Conservation (phyloP, 2,797 vertebrate genomes). For the Acipenser ruthenus region DNA sequence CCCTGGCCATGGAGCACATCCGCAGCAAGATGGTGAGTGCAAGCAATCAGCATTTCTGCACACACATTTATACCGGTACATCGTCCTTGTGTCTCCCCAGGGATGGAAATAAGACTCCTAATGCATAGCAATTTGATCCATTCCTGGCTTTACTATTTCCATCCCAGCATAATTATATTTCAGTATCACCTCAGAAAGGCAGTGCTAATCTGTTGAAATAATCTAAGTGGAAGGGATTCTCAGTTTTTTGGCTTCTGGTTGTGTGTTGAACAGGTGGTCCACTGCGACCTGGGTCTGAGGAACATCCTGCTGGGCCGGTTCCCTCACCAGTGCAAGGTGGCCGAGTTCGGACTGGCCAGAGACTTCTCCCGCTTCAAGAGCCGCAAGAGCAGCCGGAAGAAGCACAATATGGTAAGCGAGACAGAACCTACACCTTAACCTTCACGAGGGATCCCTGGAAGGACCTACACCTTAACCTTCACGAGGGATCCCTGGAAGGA, state of each 20-base stretch:
- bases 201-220: not conserved
- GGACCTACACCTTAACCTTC: no score
- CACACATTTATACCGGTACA: not conserved
- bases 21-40: slow-evolving; percentile 50
- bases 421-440: not conserved
- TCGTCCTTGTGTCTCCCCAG: not conserved
- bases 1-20: slow-evolving; percentile 46
- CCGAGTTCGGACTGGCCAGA: slow-evolving; percentile 53
- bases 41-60: slow-evolving; percentile 39
- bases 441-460: not conserved
- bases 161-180: no score
- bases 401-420: slow-evolving; percentile 33
- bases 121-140: no score
- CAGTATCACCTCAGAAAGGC: no score
- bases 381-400: slow-evolving; percentile 46
- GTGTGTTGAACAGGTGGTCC: slow-evolving; percentile 45
- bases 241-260: not conserved
- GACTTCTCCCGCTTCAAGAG: slow-evolving; percentile 39
- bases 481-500: no score
- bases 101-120: no score
- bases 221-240: not conserved
- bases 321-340: slow-evolving; percentile 60
- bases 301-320: slow-evolving; percentile 59
- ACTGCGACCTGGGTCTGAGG: slow-evolving; percentile 62
- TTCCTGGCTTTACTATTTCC: no score